Percentiles rank a stretch among this genome's conserved stretches.
phyloP scores from a whole-genome alignment of 2,888 invertebrate species.

The Gymnosoma rotundatum region DNA sequence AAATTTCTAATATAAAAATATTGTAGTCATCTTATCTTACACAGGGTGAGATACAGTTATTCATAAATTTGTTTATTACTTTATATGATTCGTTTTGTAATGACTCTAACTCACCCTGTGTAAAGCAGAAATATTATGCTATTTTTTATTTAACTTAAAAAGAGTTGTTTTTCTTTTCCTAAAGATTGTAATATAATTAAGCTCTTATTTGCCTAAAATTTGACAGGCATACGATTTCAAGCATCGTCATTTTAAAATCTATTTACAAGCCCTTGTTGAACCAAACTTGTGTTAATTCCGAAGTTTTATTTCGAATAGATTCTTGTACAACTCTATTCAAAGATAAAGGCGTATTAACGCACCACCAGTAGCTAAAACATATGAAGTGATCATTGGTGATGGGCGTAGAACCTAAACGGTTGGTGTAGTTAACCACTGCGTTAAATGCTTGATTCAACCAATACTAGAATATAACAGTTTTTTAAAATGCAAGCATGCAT shows the following conservation, averaged over 20 bases:
- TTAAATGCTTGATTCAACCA: slow-evolving; percentile 99
- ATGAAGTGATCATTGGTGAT: slow-evolving; percentile 87
- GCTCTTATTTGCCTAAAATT: slow-evolving; percentile 41
- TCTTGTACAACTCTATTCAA: slow-evolving; percentile 91
- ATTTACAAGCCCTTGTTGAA: slow-evolving; percentile 97
- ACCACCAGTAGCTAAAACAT: slow-evolving; percentile 94
- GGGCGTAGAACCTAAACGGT: slow-evolving; percentile 91
- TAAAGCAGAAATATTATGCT: no score
- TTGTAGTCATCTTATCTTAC: no score
- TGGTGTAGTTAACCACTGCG: slow-evolving; percentile 98
- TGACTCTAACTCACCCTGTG: no score
- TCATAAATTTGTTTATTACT: no score
- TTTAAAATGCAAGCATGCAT: slow-evolving; percentile 99
- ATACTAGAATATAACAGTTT: slow-evolving; percentile 98
- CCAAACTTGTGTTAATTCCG: slow-evolving; percentile 86
- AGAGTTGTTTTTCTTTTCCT: slow-evolving; percentile 21
- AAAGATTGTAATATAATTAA: slow-evolving; percentile 44
- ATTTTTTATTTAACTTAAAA: slow-evolving; percentile 23
- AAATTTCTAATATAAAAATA: no score
- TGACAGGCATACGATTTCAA: slow-evolving; percentile 25
- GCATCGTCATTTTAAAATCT: background rate
- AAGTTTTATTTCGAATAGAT: slow-evolving; percentile 84
- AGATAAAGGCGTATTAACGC: slow-evolving; percentile 94
- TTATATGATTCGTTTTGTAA: no score
- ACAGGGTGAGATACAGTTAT: no score